phyloP scores from a whole-genome alignment of 2,113 vertebrate genomes.

The Crotalus tigris region DNA sequence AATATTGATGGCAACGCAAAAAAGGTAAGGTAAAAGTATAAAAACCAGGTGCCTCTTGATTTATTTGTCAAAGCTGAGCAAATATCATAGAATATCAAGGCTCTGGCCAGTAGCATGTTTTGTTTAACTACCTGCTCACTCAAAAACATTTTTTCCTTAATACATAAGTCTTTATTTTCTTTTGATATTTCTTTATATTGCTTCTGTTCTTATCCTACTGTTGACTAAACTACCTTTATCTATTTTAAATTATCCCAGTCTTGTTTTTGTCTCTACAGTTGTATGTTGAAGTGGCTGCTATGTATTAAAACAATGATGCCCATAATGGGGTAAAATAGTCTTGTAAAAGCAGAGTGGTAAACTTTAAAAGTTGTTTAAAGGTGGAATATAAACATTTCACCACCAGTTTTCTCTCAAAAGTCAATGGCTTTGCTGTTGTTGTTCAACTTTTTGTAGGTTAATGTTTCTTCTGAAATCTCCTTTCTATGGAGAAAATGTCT shows the following conservation, averaged over 20 bases:
- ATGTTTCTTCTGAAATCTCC: conserved; percentile 14
- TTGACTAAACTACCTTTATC: conserved; percentile 20
- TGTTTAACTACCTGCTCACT: conserved; percentile 28
- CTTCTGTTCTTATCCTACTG: conserved; percentile 5
- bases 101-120: not conserved
- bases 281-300: not conserved
- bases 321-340: conserved; percentile 36
- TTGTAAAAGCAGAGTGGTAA: conserved; percentile 38
- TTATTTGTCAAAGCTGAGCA: conserved; percentile 33
- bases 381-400: conserved; percentile 33
- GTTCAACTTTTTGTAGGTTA: conserved; percentile 24
- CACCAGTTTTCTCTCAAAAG: conserved; percentile 3
- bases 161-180: not conserved
- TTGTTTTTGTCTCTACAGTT: not conserved
- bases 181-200: not conserved
- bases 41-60: conserved; percentile 13
- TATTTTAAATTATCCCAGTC: conserved; percentile 31
- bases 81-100: conserved; percentile 15
- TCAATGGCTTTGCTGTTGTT: conserved; percentile 32
- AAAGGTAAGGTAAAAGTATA: conserved; percentile 19
- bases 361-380: conserved; percentile 33
- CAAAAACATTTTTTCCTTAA: conserved; percentile 6
- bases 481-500: conserved; percentile 21
- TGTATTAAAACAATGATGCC: conserved; percentile 19
- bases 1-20: conserved; percentile 5